Base-by-base conservation (phyloP, 2,888 invertebrate genomes). In the Morinoia aosen region DNA sequence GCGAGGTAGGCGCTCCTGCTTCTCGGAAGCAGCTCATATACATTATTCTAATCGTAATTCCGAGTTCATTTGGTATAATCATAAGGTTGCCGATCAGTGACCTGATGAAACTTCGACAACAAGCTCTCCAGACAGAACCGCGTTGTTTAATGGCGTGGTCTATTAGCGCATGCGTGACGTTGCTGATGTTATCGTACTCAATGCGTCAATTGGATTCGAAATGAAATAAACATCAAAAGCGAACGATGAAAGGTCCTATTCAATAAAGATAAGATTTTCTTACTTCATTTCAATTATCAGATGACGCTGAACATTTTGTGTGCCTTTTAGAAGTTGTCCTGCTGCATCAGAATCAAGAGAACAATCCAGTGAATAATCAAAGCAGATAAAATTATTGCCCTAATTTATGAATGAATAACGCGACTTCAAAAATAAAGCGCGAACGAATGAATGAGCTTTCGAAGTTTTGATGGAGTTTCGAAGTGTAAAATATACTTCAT, bases 1-100 rank as follows among this genome's bases (percentile, higher is more conserved):
- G 48, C 93, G 57, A 93, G 57, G n/a, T 3, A 93, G 48, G 57
- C 39, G 48, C 40, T 48, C 90, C 48, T 8, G 90, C 40, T 90
- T 90, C 90, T 90, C 40, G 19, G 90, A 90, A 90, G 40, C 40
- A 2, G 90, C 40, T 40, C 90, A 19, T 90, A 48, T 90, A 40
- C 90, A 48, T 90, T 90, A 90, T 90, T 90, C 48, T 48, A 90
- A 90, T 90, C 90, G 90, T 90, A 90, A 90, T 90, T 90, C 90
- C 16, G 12, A 40, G 90, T 90, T 90, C 39, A 90, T 90, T 90
- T 90, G 40, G 48, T 40, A 19, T 90, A 90, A 90, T 90, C 90
- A 90, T 19, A 40, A 40, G 16, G 40, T 40, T 40, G 39, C 90
- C 5, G 90, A 39, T 90, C 90, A 90, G 40, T 19, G 90, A 40